Evolutionary conservation across 1,140 invertebrate genomes (phyloP).

Genomic region (Uloborus diversus): DNA sequence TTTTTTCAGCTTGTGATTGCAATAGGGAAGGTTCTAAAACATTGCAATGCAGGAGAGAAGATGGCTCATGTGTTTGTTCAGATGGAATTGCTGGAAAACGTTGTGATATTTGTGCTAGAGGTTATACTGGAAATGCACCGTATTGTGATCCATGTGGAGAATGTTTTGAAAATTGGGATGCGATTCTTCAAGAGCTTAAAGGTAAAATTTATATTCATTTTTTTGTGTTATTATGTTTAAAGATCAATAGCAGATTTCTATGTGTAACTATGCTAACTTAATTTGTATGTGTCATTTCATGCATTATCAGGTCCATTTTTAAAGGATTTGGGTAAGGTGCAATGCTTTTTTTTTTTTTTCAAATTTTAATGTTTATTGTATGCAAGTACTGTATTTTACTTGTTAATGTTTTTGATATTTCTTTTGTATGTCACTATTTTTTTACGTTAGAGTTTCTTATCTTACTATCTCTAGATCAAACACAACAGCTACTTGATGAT

Average conservation of each 20-base stretch:
- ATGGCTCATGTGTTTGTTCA: slow-evolving; percentile 87
- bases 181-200: slow-evolving; percentile 79
- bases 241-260: neutral
- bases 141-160: slow-evolving; percentile 95
- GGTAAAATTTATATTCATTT: slow-evolving; percentile 59
- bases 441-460: too few relatives aligned
- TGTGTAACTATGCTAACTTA: too few relatives aligned
- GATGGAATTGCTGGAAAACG: slow-evolving; percentile 92
- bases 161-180: slow-evolving; percentile 99
- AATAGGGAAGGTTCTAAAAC: slow-evolving; percentile 84
- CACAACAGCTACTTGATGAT: slow-evolving; percentile 74
- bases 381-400: neutral
- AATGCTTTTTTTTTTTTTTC: neutral
- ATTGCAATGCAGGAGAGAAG: slow-evolving; percentile 84
- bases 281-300: neutral
- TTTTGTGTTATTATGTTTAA: neutral
- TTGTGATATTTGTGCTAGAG: slow-evolving; percentile 94
- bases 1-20: slow-evolving; percentile 81
- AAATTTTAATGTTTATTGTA: neutral
- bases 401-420: too few relatives aligned
- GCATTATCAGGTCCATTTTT: neutral
- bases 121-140: slow-evolving; percentile 89
- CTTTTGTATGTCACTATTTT: too few relatives aligned
- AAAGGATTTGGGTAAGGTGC: neutral
- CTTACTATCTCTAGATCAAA: too few relatives aligned